Percentiles rank a stretch among this genome's conserved stretches.
phyloP scores from a whole-genome alignment of 2,888 invertebrate genomes.

The Notocelia uddmanniana region DNA sequence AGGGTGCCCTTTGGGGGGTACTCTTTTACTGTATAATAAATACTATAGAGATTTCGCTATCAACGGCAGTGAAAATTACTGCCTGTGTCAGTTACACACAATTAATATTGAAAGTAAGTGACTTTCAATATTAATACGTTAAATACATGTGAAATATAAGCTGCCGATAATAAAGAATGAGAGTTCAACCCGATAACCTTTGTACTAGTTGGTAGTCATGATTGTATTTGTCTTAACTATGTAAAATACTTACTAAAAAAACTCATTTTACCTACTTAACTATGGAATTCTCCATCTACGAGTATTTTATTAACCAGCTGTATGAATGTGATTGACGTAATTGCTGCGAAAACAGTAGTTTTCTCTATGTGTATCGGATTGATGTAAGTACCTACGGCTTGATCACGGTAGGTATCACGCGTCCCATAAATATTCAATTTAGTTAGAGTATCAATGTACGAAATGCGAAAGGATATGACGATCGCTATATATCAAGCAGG shows the following conservation, averaged over 20 bases:
- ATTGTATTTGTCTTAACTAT: neutral
- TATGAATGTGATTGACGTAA: neutral
- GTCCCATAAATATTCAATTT: constrained; percentile 38
- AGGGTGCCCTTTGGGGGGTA: too few species aligned
- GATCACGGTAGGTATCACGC: constrained; percentile 13
- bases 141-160: neutral
- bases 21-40: too few species aligned
- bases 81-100: too few species aligned
- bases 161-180: neutral
- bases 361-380: neutral
- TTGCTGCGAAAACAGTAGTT: neutral
- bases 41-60: too few species aligned
- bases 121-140: neutral
- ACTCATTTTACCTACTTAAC: neutral
- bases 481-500: constrained; percentile 67
- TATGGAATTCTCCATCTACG: neutral
- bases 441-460: constrained; percentile 57
- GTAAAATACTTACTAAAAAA: neutral
- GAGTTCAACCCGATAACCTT: constrained; percentile 27
- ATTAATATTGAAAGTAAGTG: too few species aligned
- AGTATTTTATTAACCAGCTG: neutral
- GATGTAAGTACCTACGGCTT: neutral
- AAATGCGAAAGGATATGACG: constrained; percentile 75
- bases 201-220: constrained; percentile 4
- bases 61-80: too few species aligned